Percentiles rank a stretch among this genome's conserved stretches.
Conservation (phyloP, 2,888 invertebrate genomes). For the Griposia aprilina region DNA sequence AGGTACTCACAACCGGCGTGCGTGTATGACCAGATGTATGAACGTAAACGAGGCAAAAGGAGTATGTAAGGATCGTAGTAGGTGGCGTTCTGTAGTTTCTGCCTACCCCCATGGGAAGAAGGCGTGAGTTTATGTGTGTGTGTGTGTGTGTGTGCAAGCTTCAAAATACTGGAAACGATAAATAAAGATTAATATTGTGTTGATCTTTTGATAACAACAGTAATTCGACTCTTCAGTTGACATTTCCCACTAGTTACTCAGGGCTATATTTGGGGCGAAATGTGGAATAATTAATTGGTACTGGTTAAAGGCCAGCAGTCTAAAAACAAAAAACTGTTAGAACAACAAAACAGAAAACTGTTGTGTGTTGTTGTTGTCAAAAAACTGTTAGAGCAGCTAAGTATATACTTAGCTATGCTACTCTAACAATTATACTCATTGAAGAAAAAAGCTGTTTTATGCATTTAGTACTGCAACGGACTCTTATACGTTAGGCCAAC, state of each 20-base stretch:
- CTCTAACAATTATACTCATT: background rate
- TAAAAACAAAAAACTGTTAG: no score
- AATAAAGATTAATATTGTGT: conserved; percentile 18
- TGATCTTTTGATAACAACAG: conserved; percentile 12
- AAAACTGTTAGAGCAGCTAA: background rate
- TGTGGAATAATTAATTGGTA: background rate
- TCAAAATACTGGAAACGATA: conserved; percentile 10
- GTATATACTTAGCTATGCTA: background rate
- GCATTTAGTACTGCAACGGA: background rate
- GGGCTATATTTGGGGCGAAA: conserved; percentile 3
- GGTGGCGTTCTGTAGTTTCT: no score
- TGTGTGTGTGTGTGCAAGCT: no score
- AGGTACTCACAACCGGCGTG: no score
- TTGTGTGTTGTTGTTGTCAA: background rate
- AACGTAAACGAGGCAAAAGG: no score
- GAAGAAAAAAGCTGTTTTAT: background rate
- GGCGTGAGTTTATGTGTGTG: no score
- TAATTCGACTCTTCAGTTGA: background rate
- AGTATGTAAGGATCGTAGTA: no score
- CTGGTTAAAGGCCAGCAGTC: conserved; percentile 6
- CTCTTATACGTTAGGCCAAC: no score
- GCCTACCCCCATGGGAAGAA: no score
- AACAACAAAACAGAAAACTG: no score
- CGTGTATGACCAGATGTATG: no score
- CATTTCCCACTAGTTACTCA: conserved; percentile 14